These are phyloP conservation scores for Emys orbicularis DNA, from an alignment of 2,797 vertebrate species.

Conservation along the genomic window DNA sequence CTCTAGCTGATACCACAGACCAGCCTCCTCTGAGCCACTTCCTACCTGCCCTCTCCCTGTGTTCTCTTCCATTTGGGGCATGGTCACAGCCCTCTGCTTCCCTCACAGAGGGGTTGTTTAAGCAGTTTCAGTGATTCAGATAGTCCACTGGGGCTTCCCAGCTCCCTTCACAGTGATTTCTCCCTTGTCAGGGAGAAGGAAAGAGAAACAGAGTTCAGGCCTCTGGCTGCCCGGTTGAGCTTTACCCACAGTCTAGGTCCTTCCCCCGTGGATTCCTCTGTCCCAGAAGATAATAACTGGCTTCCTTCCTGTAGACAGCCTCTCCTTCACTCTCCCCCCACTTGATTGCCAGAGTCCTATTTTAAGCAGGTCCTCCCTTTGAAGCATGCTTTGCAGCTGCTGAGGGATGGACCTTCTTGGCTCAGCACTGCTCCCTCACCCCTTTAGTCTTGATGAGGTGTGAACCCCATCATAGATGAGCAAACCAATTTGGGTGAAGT, in stretches of 20 bases:
- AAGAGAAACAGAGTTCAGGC: not conserved
- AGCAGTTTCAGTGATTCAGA: not conserved
- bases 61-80: not conserved
- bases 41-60: not conserved
- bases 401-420: not conserved
- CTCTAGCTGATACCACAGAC: not conserved
- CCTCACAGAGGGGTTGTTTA: not conserved
- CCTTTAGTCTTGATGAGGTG: not conserved
- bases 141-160: not conserved
- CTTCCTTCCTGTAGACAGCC: not conserved
- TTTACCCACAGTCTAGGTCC: not conserved
- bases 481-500: slow-evolving; percentile 25
- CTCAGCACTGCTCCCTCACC: not conserved
- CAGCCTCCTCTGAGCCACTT: not conserved
- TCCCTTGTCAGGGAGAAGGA: not conserved
- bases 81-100: not conserved
- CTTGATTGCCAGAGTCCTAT: not conserved
- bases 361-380: not conserved
- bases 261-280: not conserved
- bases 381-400: not conserved
- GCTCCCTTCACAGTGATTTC: not conserved
- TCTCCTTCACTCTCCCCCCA: not conserved
- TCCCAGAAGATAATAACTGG: not conserved
- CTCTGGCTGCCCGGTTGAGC: not conserved
- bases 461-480: not conserved